Percentiles rank a stretch among this genome's conserved stretches.
Conservation (phyloP, 2,113 vertebrate species). For the Pachyramphus minor region DNA sequence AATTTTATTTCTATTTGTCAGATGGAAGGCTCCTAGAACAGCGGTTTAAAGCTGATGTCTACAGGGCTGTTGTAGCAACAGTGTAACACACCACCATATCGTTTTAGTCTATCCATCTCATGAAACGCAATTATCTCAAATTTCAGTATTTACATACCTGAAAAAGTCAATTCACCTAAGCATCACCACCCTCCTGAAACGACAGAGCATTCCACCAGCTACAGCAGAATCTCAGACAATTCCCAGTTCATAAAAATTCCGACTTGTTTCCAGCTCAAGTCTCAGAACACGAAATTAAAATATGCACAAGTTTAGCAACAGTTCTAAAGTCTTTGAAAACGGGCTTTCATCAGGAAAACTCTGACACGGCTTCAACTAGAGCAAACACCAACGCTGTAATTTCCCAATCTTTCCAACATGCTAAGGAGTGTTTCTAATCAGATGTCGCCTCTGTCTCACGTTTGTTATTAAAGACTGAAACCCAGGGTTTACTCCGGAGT, state of each 20-base stretch:
- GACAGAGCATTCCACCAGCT: background rate
- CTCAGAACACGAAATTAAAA: background rate
- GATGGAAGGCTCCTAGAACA: background rate
- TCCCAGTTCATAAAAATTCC: background rate
- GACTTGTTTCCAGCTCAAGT: background rate
- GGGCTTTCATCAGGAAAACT: slow-evolving; percentile 26
- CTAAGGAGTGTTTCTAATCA: slow-evolving; percentile 12
- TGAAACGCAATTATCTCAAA: background rate
- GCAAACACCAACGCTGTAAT: background rate
- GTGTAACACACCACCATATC: background rate
- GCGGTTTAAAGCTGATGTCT: background rate
- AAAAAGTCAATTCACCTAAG: background rate
- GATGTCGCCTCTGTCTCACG: background rate
- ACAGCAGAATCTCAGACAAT: background rate
- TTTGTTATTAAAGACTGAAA: slow-evolving; percentile 30
- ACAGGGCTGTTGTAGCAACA: background rate
- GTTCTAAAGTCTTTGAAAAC: background rate
- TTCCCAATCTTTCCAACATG: slow-evolving; percentile 31
- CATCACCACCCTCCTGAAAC: background rate
- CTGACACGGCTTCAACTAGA: slow-evolving; percentile 23
- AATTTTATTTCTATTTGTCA: background rate
- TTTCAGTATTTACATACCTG: slow-evolving; percentile 11
- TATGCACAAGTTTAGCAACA: background rate
- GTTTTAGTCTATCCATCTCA: background rate
- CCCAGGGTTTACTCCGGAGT: background rate